These are phyloP conservation scores for Trichechus manatus DNA, from an alignment of 2,113 vertebrate species.

Conservation along the genomic window DNA sequence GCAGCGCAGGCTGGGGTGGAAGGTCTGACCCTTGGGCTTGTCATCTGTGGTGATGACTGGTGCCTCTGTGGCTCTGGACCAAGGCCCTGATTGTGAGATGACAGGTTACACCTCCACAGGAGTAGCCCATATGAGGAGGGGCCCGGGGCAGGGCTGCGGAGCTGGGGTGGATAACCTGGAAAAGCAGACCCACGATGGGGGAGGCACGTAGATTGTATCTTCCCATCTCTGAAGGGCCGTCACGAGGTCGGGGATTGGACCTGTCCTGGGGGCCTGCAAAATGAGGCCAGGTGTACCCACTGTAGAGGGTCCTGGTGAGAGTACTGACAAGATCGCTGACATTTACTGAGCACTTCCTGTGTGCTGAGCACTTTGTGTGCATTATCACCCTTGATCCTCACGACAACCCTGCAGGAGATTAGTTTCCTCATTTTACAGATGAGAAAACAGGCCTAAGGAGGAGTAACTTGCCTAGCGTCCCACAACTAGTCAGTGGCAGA, in stretches of 20 bases:
- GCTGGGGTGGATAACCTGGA: background rate
- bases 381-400: background rate
- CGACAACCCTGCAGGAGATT: background rate
- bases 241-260: background rate
- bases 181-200: rapidly evolving
- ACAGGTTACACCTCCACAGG: background rate
- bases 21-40: background rate
- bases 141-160: background rate
- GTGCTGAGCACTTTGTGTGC: background rate
- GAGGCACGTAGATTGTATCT: background rate
- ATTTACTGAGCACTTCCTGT: background rate
- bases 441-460: background rate
- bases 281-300: background rate
- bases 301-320: background rate
- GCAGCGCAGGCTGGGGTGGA: background rate
- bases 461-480: background rate
- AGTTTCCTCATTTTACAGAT: background rate
- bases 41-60: background rate
- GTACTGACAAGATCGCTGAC: background rate
- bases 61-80: background rate
- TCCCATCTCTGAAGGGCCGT: background rate
- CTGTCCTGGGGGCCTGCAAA: background rate
- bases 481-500: background rate
- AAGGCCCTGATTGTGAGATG: background rate
- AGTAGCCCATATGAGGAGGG: background rate